Conservation (phyloP, 2,113 vertebrate species). For the Cyphomyrus discorhynchus region DNA sequence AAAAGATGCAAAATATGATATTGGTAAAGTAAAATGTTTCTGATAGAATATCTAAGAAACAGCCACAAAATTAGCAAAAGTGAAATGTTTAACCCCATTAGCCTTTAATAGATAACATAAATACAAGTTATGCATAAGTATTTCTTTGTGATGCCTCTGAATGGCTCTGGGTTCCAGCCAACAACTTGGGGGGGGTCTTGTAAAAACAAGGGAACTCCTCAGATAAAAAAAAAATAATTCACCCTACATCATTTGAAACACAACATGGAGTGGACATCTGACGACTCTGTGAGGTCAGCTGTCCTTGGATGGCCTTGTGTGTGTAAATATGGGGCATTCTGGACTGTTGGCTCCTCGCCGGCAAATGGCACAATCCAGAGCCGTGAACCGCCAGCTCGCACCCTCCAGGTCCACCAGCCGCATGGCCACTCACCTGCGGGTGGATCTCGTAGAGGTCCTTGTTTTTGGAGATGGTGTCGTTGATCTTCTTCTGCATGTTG, state of each 20-base stretch:
- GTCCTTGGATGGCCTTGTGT: background rate
- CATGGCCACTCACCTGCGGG: constrained; percentile 73
- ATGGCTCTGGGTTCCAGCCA: constrained; percentile 60
- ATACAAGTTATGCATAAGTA: background rate
- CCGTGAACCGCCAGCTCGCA: background rate
- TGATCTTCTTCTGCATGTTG: constrained; percentile 94
- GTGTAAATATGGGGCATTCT: background rate
- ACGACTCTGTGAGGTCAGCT: background rate
- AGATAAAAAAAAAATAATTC: background rate
- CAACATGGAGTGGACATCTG: background rate
- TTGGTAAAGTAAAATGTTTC: background rate
- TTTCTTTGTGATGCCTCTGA: constrained; percentile 42
- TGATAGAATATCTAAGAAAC: background rate
- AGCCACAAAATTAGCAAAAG: background rate
- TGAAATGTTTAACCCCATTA: background rate
- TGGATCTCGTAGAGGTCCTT: constrained; percentile 89
- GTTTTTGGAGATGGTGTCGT: constrained; percentile 88
- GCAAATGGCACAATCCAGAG: background rate
- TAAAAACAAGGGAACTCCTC: background rate
- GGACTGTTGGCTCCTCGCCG: background rate
- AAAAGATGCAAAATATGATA: background rate
- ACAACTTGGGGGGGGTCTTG: constrained; percentile 37
- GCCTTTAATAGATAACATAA: background rate
- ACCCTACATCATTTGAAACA: background rate
- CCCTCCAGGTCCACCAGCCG: background rate